phyloP scores from a whole-genome alignment of 2,797 vertebrate genomes.

The Acanthurus lineatus region DNA sequence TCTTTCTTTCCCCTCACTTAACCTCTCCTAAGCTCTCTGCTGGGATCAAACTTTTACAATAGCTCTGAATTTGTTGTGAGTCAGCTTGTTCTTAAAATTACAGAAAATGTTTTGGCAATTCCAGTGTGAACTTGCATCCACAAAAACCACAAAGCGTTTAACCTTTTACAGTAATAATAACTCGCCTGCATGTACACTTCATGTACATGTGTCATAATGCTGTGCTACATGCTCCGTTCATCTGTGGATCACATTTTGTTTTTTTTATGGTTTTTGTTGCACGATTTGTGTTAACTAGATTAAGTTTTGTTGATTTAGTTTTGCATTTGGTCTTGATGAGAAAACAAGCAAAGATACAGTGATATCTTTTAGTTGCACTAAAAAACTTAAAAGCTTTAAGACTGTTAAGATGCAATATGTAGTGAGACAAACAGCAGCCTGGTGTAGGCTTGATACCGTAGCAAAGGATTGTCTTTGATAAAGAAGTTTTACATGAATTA shows the following conservation, averaged over 20 bases:
- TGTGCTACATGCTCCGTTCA: background rate
- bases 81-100: slow-evolving; percentile 56
- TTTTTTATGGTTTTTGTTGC: background rate
- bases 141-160: background rate
- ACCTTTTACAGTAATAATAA: background rate
- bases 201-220: background rate
- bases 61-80: slow-evolving; percentile 59
- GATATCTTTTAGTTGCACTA: background rate
- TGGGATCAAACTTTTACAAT: slow-evolving; percentile 62
- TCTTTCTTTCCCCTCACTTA: slow-evolving; percentile 47
- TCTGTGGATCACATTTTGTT: background rate
- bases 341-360: background rate
- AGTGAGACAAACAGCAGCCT: background rate
- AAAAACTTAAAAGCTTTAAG: background rate
- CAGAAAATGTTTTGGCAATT: slow-evolving; percentile 17
- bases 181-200: background rate
- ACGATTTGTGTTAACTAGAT: background rate
- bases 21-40: slow-evolving; percentile 64
- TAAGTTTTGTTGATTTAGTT: background rate
- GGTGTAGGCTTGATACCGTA: background rate
- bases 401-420: background rate
- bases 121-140: background rate
- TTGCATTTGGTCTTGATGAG: background rate
- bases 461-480: background rate
- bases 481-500: background rate